Evolutionary conservation across 2,888 invertebrate genomes (phyloP).

Genomic region (Acanthosoma haemorrhoidale): DNA sequence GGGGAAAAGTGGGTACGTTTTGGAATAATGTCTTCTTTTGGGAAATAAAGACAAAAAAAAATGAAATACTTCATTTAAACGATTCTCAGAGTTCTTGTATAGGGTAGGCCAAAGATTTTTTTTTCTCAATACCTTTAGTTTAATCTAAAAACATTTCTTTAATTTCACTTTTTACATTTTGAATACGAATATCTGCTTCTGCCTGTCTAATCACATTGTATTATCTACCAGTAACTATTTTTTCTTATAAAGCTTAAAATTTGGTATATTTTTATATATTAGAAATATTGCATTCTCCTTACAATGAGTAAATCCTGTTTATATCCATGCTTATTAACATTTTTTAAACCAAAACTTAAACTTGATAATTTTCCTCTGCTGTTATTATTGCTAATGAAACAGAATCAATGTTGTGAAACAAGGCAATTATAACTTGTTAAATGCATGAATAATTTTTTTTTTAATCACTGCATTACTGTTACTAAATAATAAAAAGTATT

Average conservation of each 20-base stretch:
- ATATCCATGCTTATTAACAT: no score
- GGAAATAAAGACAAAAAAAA: slow-evolving; percentile 24
- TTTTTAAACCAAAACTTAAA: no score
- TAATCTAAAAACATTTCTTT: neutral
- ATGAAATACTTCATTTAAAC: slow-evolving; percentile 27
- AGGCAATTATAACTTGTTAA: no score
- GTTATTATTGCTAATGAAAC: no score
- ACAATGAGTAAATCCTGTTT: no score
- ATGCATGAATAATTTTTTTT: no score
- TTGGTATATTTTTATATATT: neutral
- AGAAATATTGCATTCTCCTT: neutral
- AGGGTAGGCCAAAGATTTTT: slow-evolving; percentile 8
- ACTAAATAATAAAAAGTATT: no score
- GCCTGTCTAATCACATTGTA: no score
- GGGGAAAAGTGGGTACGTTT: slow-evolving; percentile 26
- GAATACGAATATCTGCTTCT: neutral
- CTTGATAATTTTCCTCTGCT: no score
- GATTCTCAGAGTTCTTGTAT: slow-evolving; percentile 14
- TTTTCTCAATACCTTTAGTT: neutral
- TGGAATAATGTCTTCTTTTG: slow-evolving; percentile 20
- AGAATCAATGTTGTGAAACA: no score
- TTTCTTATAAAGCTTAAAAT: neutral
- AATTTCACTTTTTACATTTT: neutral
- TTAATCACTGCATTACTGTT: no score
- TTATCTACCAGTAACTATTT: no score